Evolutionary conservation across 1,140 invertebrate genomes (phyloP).

Genomic region (fruit fly (Drosophila melanogaster)): Release_6_plus_ISO1_MT NT_037436.4:1842501-1843000

Average conservation of each 20-base stretch:
- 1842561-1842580: slow-evolving; percentile 32
- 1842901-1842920: slow-evolving; percentile 11
- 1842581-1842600: slow-evolving; percentile 66
- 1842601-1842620: slow-evolving; percentile 70
- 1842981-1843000: no score
- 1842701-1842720: slow-evolving; percentile 60
- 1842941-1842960: not conserved
- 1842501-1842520: slow-evolving; percentile 33
- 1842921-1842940: not conserved
- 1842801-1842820: slow-evolving; percentile 53
- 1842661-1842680: slow-evolving; percentile 51
- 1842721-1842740: slow-evolving; percentile 63
- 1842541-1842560: slow-evolving; percentile 44
- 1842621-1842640: slow-evolving; percentile 25
- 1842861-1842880: slow-evolving; percentile 1
- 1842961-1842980: no score
- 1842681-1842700: slow-evolving; percentile 42
- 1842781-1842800: slow-evolving; percentile 51
- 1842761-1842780: slow-evolving; percentile 2
- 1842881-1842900: slow-evolving; percentile 34
- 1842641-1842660: slow-evolving; percentile 28
- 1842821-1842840: slow-evolving; percentile 34
- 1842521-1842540: slow-evolving; percentile 28
- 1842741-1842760: slow-evolving; percentile 53
- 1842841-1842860: slow-evolving; percentile 47